Evolutionary conservation across 1,140 invertebrate species (phyloP).

Genomic region (Delia radicum): DNA sequence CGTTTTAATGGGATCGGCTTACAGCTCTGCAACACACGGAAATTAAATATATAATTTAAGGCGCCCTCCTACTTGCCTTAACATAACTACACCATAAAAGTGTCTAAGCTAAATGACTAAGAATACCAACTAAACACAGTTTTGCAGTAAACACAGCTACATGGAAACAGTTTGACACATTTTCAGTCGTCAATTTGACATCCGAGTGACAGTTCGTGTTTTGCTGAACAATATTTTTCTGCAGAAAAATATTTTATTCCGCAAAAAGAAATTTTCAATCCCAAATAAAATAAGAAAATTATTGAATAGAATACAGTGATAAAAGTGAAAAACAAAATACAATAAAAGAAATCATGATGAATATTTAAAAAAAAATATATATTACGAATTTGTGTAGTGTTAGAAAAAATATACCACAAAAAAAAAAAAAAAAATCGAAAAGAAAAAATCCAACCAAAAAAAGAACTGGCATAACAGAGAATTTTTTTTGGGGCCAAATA

Average conservation of each 20-base stretch:
- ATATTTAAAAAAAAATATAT: not conserved
- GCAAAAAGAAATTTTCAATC: not conserved
- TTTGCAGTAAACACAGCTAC: not conserved
- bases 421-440: not conserved
- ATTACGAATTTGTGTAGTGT: not conserved
- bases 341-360: not conserved
- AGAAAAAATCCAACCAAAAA: not conserved
- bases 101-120: not conserved
- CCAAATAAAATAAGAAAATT: not conserved
- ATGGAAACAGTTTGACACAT: slow-evolving; percentile 8
- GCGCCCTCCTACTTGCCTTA: not conserved
- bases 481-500: not conserved
- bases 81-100: not conserved
- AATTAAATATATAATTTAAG: not conserved
- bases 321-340: not conserved
- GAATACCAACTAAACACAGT: not conserved
- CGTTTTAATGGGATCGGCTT: too few relatives aligned
- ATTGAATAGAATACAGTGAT: not conserved
- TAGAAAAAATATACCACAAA: not conserved
- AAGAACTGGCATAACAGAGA: slow-evolving; percentile 1
- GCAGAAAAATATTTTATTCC: slow-evolving; percentile 4
- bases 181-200: slow-evolving; percentile 13
- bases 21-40: not conserved
- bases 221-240: slow-evolving; percentile 7
- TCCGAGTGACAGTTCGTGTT: slow-evolving; percentile 24